phyloP scores from a whole-genome alignment of 2,888 invertebrate species.

The Drosophila ochracea region DNA sequence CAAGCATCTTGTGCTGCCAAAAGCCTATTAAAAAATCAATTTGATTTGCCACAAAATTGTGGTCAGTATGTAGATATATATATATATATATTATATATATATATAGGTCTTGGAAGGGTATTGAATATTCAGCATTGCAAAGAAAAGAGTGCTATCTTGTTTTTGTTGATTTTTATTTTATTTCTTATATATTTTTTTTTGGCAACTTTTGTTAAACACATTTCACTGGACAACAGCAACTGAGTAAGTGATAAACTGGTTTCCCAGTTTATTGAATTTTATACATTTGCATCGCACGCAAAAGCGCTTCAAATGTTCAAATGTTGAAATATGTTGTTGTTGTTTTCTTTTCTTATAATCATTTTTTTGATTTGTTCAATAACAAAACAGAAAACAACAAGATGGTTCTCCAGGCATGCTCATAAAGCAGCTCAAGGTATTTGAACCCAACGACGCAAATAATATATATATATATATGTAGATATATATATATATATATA shows the following conservation, averaged over 20 bases:
- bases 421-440: slow-evolving; percentile 64
- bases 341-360: slow-evolving; percentile 25
- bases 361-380: slow-evolving; percentile 48
- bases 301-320: slow-evolving; percentile 49
- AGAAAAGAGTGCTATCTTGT: not conserved
- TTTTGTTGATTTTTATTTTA: slow-evolving; percentile 16
- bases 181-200: slow-evolving; percentile 26
- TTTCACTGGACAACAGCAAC: slow-evolving; percentile 51
- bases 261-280: slow-evolving; percentile 68
- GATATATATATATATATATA: not conserved
- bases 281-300: slow-evolving; percentile 65
- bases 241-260: slow-evolving; percentile 67
- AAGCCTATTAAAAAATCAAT: not conserved
- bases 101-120: not conserved
- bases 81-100: too few species aligned
- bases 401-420: slow-evolving; percentile 44
- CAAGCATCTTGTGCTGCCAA: not conserved
- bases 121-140: slow-evolving; percentile 1
- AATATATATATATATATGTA: not conserved
- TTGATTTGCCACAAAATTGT: not conserved
- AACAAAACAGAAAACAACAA: slow-evolving; percentile 44
- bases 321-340: slow-evolving; percentile 5
- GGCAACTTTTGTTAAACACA: slow-evolving; percentile 40
- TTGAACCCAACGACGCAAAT: slow-evolving; percentile 68
- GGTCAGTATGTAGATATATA: not conserved